A percentile compares a stretch with the other conserved stretches of the same genome.
Evolutionary conservation across 2,888 invertebrate genomes (phyloP).

Genomic region (Tetragonula carbonaria): DNA sequence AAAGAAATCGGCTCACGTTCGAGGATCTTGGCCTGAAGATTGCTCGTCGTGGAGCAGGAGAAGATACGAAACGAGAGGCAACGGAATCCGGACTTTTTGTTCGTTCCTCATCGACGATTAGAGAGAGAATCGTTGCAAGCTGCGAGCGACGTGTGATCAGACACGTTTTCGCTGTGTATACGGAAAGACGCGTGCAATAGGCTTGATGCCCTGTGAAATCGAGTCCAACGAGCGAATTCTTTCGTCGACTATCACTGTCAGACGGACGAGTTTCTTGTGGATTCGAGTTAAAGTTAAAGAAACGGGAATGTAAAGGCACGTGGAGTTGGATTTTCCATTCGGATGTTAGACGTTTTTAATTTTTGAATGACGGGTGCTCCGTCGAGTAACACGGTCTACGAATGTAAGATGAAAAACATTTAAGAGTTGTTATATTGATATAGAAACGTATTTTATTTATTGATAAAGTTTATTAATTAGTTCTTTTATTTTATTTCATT

Average conservation of each 20-base stretch:
- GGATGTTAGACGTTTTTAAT: too few relatives aligned
- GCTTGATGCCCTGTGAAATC: slow-evolving; percentile 26
- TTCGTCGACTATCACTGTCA: not conserved
- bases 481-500: too few relatives aligned
- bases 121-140: slow-evolving; percentile 40
- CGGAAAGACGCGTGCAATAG: not conserved
- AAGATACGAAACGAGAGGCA: slow-evolving; percentile 3
- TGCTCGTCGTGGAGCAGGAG: not conserved
- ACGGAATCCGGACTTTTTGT: slow-evolving; percentile 45
- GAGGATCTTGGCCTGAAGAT: slow-evolving; percentile 13
- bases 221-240: slow-evolving; percentile 17
- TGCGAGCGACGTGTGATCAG: slow-evolving; percentile 63
- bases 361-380: too few relatives aligned
- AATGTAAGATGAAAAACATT: too few relatives aligned
- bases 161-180: slow-evolving; percentile 33
- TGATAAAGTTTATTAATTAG: too few relatives aligned
- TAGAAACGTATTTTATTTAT: too few relatives aligned
- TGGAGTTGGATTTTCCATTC: too few relatives aligned
- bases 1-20: not conserved
- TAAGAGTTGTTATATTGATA: too few relatives aligned
- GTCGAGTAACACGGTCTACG: too few relatives aligned
- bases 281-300: not conserved
- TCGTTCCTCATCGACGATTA: slow-evolving; percentile 19
- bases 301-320: too few relatives aligned
- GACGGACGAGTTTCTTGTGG: not conserved